phyloP scores from a whole-genome alignment of 1,140 invertebrate species.

The Ceratosolen fusciceps region DNA sequence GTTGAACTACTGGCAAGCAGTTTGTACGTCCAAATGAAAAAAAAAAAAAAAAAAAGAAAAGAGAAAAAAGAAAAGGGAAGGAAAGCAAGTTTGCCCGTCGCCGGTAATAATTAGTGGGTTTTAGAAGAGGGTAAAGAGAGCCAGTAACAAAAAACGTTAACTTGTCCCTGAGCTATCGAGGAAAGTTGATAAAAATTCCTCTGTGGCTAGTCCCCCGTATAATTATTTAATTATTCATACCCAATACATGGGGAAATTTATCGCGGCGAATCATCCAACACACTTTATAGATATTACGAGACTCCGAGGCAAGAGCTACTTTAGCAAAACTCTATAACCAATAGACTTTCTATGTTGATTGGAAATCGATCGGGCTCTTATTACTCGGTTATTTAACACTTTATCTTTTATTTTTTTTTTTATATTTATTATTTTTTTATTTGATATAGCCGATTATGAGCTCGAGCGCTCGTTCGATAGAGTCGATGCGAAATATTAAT shows the following conservation, averaged over 20 bases:
- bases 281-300: background rate
- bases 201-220: background rate
- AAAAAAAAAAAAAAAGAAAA: too few species aligned
- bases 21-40: too few species aligned
- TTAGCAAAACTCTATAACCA: background rate
- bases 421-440: background rate
- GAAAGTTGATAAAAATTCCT: background rate
- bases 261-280: background rate
- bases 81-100: background rate
- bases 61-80: background rate
- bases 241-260: background rate
- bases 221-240: background rate
- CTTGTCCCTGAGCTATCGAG: background rate
- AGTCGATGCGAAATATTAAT: conserved; percentile 54
- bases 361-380: conserved; percentile 23
- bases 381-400: conserved; percentile 18
- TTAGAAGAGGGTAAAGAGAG: background rate
- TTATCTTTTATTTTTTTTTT: background rate
- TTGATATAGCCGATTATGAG: background rate
- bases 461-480: background rate
- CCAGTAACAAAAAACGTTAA: too few species aligned
- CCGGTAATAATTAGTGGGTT: background rate
- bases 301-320: background rate
- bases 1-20: too few species aligned
- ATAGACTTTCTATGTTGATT: background rate